Conservation (phyloP, 2,113 vertebrate genomes). For the Microtus pennsylvanicus region DNA sequence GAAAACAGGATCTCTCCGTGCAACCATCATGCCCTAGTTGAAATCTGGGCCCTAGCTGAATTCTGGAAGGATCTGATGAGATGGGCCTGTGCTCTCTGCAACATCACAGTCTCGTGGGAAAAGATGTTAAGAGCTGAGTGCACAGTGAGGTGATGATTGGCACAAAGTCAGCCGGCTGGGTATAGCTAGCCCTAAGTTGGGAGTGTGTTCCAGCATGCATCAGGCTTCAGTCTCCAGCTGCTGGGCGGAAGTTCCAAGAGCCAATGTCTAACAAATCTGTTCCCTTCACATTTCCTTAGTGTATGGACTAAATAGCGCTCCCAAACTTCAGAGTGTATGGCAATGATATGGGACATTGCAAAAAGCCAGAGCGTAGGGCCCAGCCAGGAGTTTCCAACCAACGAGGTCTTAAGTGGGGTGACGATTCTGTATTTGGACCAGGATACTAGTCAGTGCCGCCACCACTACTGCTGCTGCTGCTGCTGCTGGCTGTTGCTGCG, state of each 20-base stretch:
- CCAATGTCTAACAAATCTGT: background rate
- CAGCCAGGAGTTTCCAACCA: background rate
- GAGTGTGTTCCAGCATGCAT: background rate
- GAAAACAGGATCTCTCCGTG: background rate
- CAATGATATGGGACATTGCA: background rate
- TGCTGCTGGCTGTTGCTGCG: no score
- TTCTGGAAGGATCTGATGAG: background rate
- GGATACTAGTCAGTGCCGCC: no score
- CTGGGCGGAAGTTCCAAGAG: background rate
- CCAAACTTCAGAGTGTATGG: fast-evolving
- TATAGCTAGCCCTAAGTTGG: background rate
- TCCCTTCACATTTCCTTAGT: background rate
- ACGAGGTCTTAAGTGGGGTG: background rate
- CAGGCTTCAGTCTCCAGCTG: background rate
- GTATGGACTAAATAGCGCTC: background rate
- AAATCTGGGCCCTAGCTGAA: background rate
- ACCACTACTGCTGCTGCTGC: no score
- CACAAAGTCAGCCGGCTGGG: background rate
- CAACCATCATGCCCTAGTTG: background rate
- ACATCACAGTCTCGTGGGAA: background rate
- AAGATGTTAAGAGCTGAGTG: background rate
- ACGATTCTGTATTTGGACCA: background rate
- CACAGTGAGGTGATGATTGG: background rate
- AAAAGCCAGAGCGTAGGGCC: background rate
- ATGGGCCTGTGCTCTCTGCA: background rate